A percentile compares a stretch with the other conserved stretches of the same genome.
Evolutionary conservation across 2,888 invertebrate genomes (phyloP).

Genomic region (Heliconius erato): DNA sequence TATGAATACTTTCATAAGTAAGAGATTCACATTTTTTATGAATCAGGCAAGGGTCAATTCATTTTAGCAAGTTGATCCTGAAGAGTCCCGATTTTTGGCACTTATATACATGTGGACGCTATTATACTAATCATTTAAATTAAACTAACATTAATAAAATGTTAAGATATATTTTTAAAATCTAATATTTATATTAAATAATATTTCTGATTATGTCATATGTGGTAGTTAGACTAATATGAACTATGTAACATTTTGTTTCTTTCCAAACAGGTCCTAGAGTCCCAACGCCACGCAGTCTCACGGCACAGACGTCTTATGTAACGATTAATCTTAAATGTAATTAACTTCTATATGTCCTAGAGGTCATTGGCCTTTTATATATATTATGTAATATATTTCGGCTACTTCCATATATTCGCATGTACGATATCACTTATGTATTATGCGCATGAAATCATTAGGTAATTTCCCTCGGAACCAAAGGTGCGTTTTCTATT

Average conservation of each 20-base stretch:
- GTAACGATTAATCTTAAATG: slow-evolving; percentile 55
- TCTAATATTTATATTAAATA: not conserved
- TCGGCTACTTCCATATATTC: slow-evolving; percentile 25
- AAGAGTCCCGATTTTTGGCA: not conserved
- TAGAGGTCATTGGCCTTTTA: slow-evolving; percentile 47
- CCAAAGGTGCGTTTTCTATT: slow-evolving; percentile 3
- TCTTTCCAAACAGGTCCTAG: slow-evolving; percentile 24
- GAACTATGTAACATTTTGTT: slow-evolving; percentile 2
- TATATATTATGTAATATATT: slow-evolving; percentile 42
- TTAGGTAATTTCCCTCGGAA: slow-evolving; percentile 1
- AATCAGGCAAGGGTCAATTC: not conserved
- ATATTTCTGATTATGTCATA: not conserved
- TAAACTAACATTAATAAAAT: not conserved
- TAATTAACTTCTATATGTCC: slow-evolving; percentile 44
- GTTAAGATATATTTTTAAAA: not conserved
- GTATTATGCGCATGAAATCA: slow-evolving; percentile 16
- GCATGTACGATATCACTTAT: slow-evolving; percentile 5
- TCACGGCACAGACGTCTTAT: slow-evolving; percentile 62
- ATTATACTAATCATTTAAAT: not conserved
- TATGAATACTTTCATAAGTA: too few relatives aligned
- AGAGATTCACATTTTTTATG: not conserved
- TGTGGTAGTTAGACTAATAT: not conserved
- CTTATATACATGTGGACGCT: not conserved
- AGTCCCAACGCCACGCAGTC: slow-evolving; percentile 64
- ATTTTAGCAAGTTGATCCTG: not conserved